A percentile compares a stretch with the other conserved stretches of the same genome.
Evolutionary conservation across 2,888 invertebrate species (phyloP).

Genomic region (Drosophila limbata): DNA sequence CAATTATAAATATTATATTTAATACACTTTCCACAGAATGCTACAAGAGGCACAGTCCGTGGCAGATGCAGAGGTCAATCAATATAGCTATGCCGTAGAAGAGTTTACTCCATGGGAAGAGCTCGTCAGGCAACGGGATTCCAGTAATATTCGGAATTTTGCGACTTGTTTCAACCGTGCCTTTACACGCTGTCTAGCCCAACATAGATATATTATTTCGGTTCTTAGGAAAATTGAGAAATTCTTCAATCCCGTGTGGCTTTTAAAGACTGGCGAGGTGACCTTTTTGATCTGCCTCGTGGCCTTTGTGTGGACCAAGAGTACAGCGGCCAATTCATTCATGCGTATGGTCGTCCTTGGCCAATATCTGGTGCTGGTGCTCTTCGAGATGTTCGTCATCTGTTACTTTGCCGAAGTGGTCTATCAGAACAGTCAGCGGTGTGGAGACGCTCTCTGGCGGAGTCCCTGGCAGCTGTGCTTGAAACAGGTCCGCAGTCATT

Average conservation of each 20-base stretch:
- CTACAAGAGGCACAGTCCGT: slow-evolving; percentile 55
- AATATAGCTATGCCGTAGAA: slow-evolving; percentile 67
- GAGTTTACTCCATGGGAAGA: slow-evolving; percentile 27
- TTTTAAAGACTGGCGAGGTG: slow-evolving; percentile 77
- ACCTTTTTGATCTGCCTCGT: slow-evolving; percentile 80
- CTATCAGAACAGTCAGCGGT: slow-evolving; percentile 68
- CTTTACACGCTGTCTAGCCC: slow-evolving; percentile 72
- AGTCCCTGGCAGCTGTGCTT: slow-evolving; percentile 76
- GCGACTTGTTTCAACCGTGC: slow-evolving; percentile 51
- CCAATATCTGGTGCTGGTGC: slow-evolving; percentile 73
- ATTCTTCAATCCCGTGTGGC: slow-evolving; percentile 80
- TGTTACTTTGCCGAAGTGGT: slow-evolving; percentile 77
- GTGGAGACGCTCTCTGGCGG: slow-evolving; percentile 74
- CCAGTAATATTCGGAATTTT: slow-evolving; percentile 26
- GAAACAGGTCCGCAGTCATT: slow-evolving; percentile 63
- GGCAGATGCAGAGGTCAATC: slow-evolving; percentile 57
- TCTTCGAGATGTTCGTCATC: slow-evolving; percentile 76
- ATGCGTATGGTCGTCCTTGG: slow-evolving; percentile 67
- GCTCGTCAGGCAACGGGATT: slow-evolving; percentile 6
- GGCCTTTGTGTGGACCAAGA: slow-evolving; percentile 81
- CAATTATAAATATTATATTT: not conserved
- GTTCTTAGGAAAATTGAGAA: slow-evolving; percentile 74
- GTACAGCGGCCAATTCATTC: slow-evolving; percentile 63
- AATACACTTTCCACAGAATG: slow-evolving; percentile 33
- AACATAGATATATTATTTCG: slow-evolving; percentile 79